Evolutionary conservation across 2,797 vertebrate genomes (phyloP).

Genomic region (Anguilla obscura): DNA sequence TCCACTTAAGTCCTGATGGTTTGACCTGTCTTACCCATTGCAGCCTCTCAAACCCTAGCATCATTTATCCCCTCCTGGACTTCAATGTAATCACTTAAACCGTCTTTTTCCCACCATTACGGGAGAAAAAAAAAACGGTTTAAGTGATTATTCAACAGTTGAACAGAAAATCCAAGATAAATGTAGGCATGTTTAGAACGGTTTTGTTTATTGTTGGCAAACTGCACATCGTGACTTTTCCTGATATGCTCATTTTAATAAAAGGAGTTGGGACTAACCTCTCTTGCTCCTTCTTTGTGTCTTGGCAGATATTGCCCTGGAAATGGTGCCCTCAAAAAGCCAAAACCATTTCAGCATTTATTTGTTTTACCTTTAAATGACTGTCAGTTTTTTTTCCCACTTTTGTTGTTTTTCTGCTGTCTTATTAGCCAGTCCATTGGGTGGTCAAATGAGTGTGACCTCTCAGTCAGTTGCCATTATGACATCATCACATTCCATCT

Average conservation of each 20-base stretch:
- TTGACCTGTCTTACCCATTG: background rate
- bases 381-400: background rate
- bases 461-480: background rate
- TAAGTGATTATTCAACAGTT: too few relatives aligned
- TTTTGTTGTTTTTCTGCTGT: background rate
- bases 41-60: background rate
- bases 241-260: background rate
- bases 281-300: background rate
- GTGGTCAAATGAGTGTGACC: background rate
- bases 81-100: background rate
- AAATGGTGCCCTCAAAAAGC: background rate
- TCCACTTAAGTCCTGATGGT: background rate
- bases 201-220: background rate
- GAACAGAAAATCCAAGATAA: background rate
- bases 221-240: background rate
- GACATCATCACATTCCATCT: background rate
- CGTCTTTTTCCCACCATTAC: too few relatives aligned
- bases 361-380: background rate
- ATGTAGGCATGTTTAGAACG: background rate
- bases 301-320: background rate
- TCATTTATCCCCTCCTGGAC: background rate
- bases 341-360: background rate
- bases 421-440: background rate
- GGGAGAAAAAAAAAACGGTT: too few relatives aligned
- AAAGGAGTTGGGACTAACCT: background rate